Conservation (phyloP, 2,888 invertebrate species). For the Penaeus monodon region DNA sequence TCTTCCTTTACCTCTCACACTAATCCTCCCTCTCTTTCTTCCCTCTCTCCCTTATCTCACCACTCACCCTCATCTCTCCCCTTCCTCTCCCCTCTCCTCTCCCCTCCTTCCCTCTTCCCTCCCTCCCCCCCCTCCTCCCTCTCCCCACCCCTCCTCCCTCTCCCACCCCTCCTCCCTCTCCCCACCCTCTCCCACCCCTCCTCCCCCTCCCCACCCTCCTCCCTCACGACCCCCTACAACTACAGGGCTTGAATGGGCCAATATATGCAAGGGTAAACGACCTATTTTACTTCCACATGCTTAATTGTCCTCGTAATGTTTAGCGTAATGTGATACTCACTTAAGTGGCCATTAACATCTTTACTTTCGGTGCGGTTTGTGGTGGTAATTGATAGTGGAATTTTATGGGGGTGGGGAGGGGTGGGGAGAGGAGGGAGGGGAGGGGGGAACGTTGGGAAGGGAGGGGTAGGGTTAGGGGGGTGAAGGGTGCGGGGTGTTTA, state of each 20-base stretch:
- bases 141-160: not conserved
- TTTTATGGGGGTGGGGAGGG: too few relatives aligned
- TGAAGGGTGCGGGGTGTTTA: too few relatives aligned
- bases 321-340: constrained; percentile 40
- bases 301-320: constrained; percentile 45
- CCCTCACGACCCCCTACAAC: constrained; percentile 17
- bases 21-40: not conserved
- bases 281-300: constrained; percentile 33
- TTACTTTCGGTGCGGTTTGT: not conserved
- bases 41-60: not conserved
- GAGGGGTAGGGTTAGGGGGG: too few relatives aligned
- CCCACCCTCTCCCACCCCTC: not conserved
- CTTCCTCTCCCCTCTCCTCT: not conserved
- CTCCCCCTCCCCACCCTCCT: not conserved
- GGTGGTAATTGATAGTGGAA: too few relatives aligned
- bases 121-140: not conserved
- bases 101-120: not conserved
- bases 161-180: not conserved
- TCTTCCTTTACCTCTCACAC: too few relatives aligned
- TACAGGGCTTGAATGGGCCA: not conserved
- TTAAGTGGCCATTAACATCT: constrained; percentile 20
- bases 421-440: not conserved
- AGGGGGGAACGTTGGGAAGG: not conserved
- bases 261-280: constrained; percentile 28
- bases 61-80: not conserved